These are phyloP conservation scores for Nebria brevicollis DNA, from an alignment of 2,888 invertebrate genomes.

Conservation along the genomic window DNA sequence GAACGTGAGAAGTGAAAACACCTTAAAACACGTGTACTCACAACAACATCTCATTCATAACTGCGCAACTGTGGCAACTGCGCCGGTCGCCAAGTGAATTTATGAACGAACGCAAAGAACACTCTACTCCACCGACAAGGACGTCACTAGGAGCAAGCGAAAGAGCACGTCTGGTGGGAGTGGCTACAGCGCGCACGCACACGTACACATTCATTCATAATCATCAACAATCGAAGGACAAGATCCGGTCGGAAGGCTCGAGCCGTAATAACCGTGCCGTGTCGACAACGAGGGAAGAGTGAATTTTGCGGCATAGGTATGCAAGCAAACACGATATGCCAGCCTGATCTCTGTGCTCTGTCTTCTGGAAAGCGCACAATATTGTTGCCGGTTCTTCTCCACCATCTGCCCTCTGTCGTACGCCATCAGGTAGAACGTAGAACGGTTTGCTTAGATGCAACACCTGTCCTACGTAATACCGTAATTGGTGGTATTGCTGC, in stretches of 20 bases:
- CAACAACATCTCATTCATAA: slow-evolving; percentile 51
- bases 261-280: slow-evolving; percentile 1
- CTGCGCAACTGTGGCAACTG: slow-evolving; percentile 55
- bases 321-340: too few relatives aligned
- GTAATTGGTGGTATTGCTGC: not conserved
- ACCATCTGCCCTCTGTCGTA: not conserved
- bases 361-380: not conserved
- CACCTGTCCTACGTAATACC: not conserved
- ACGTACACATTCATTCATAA: slow-evolving; percentile 65
- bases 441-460: slow-evolving; percentile 10
- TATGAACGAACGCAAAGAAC: slow-evolving; percentile 56
- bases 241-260: slow-evolving; percentile 37
- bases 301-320: not conserved
- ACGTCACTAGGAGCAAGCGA: slow-evolving; percentile 41
- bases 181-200: slow-evolving; percentile 57
- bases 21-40: slow-evolving; percentile 18
- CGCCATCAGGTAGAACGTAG: slow-evolving; percentile 6
- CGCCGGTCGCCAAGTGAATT: slow-evolving; percentile 53
- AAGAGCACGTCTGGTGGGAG: slow-evolving; percentile 49
- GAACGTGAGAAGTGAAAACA: slow-evolving; percentile 11
- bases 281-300: not conserved
- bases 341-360: slow-evolving; percentile 1
- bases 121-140: slow-evolving; percentile 63
- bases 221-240: slow-evolving; percentile 50
- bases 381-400: not conserved